phyloP scores from a whole-genome alignment of 2,113 vertebrate genomes.

The Pica pica region DNA sequence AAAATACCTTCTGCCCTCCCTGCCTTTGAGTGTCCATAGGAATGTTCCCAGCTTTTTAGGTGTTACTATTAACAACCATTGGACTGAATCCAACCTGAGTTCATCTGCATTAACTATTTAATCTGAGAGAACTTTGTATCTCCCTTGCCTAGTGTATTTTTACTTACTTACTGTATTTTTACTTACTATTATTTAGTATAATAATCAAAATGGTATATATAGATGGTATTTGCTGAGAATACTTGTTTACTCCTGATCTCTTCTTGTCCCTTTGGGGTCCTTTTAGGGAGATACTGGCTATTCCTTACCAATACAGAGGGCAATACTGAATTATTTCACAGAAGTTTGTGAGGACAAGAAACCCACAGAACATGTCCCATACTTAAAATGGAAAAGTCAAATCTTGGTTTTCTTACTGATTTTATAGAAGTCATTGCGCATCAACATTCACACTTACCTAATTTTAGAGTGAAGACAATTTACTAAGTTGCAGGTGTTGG shows the following conservation, averaged over 20 bases:
- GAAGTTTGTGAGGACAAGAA: not conserved
- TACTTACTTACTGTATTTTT: no score
- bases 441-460: slow-evolving; percentile 49
- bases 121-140: not conserved
- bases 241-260: not conserved
- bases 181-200: no score
- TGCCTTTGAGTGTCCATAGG: not conserved
- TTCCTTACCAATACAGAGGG: slow-evolving; percentile 22
- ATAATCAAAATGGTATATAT: not conserved
- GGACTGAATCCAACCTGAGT: not conserved
- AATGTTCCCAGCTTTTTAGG: not conserved
- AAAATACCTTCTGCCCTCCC: not conserved
- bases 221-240: not conserved
- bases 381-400: slow-evolving; percentile 53
- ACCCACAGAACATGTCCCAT: not conserved
- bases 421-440: slow-evolving; percentile 41
- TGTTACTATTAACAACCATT: not conserved
- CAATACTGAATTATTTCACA: slow-evolving; percentile 33
- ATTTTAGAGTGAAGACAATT: slow-evolving; percentile 53
- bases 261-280: not conserved
- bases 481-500: slow-evolving; percentile 35
- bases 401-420: slow-evolving; percentile 38
- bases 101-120: not conserved
- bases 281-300: not conserved
- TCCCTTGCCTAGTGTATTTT: not conserved